These are phyloP conservation scores for Megastigmus dorsalis DNA, from an alignment of 2,888 invertebrate genomes.

Conservation along the genomic window DNA sequence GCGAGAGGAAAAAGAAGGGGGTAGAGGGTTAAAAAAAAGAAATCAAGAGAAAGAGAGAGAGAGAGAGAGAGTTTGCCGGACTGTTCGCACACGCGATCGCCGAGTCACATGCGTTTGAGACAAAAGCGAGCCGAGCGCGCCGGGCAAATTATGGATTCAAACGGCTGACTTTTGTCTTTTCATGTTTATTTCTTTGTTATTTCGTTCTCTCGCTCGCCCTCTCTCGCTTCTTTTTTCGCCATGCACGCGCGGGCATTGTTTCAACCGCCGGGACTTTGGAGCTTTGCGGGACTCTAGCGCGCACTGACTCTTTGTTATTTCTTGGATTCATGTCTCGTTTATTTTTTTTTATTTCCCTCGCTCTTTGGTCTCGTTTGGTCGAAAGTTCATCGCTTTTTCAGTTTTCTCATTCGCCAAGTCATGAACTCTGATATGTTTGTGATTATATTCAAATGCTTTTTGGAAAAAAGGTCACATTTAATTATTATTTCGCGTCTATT, in stretches of 20 bases:
- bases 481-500: no score
- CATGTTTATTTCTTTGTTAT: constrained; percentile 74
- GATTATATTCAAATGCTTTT: no score
- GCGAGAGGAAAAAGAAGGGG: constrained; percentile 50
- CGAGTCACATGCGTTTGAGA: constrained; percentile 55
- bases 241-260: no score
- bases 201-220: constrained; percentile 59
- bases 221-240: no score
- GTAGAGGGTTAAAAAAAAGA: constrained; percentile 4
- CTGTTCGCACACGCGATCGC: constrained; percentile 49
- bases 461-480: no score
- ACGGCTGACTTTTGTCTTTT: constrained; percentile 72
- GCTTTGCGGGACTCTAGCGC: background rate
- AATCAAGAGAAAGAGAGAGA: background rate
- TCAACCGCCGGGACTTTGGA: constrained; percentile 5
- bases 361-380: background rate
- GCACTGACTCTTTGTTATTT: background rate
- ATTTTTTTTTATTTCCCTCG: constrained; percentile 56
- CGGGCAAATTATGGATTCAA: constrained; percentile 73
- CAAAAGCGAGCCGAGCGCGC: constrained; percentile 69
- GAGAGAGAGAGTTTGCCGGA: constrained; percentile 7
- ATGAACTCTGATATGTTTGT: no score
- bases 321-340: constrained; percentile 17
- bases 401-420: background rate
- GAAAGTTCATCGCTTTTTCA: background rate